These are phyloP conservation scores for Ctenodactylus gundi DNA, from an alignment of 2,113 vertebrate species.

Conservation along the genomic window DNA sequence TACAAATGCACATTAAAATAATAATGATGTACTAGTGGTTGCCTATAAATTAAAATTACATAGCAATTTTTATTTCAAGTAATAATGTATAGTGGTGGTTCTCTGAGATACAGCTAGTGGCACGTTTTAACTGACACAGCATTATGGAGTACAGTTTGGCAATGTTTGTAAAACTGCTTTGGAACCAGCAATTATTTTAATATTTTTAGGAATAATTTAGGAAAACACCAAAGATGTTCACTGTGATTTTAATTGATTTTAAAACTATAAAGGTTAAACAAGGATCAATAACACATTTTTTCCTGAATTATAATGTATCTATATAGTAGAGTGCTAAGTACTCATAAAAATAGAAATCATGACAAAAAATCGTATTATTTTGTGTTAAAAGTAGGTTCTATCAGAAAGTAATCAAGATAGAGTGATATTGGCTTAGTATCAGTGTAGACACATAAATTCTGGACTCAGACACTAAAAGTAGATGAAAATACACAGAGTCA, in stretches of 20 bases:
- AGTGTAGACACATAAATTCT: background rate
- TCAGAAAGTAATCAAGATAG: background rate
- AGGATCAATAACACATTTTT: background rate
- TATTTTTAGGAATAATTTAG: conserved; percentile 27
- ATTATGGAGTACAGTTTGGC: background rate
- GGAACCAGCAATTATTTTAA: background rate
- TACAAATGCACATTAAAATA: conserved; percentile 12
- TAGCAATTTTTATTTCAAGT: conserved; percentile 34
- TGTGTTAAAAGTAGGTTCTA: background rate
- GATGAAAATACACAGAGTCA: background rate
- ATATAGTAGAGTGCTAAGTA: background rate
- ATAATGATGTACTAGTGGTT: background rate
- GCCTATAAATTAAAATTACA: conserved; percentile 15
- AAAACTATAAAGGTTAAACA: background rate
- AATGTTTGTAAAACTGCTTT: background rate
- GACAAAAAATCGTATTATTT: background rate
- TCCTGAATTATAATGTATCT: background rate
- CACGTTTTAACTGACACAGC: background rate
- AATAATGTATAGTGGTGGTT: background rate
- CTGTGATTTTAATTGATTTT: background rate
- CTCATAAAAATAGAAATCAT: background rate
- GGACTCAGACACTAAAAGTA: conserved; percentile 1
- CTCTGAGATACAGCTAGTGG: background rate
- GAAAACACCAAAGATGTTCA: background rate
- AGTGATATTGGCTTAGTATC: background rate